These are phyloP conservation scores for Phymastichus coffea DNA, from an alignment of 1,140 invertebrate genomes.

Conservation along the genomic window DNA sequence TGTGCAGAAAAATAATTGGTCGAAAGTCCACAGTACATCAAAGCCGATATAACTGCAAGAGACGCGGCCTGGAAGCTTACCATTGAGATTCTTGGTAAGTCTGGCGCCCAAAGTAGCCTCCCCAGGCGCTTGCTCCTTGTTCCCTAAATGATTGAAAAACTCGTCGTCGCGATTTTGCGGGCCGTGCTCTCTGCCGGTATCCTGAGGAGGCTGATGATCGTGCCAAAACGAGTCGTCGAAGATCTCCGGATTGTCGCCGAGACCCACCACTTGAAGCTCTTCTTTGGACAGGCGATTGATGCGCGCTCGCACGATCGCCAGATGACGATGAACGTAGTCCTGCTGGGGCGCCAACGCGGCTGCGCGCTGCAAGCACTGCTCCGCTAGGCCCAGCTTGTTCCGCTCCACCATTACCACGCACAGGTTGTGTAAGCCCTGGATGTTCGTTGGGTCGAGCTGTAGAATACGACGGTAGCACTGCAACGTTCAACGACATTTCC, in stretches of 20 bases:
- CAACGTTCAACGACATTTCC: not conserved
- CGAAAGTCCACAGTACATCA: too few species aligned
- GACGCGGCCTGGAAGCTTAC: too few species aligned
- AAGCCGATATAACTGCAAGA: too few species aligned
- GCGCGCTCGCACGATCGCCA: conserved; percentile 80
- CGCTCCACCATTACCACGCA: conserved; percentile 94
- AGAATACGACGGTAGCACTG: conserved; percentile 90
- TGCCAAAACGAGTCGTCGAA: conserved; percentile 49
- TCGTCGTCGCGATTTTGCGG: too few species aligned
- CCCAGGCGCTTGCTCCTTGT: conserved; percentile 33
- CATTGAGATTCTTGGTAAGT: too few species aligned
- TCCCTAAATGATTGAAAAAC: conserved; percentile 43
- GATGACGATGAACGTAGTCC: conserved; percentile 86
- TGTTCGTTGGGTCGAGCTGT: conserved; percentile 84
- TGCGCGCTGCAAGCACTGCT: conserved; percentile 79
- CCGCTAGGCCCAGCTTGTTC: conserved; percentile 78
- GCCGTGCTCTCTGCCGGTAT: conserved; percentile 16
- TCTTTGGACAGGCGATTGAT: conserved; percentile 52
- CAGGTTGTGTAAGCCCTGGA: conserved; percentile 93
- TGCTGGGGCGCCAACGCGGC: conserved; percentile 80
- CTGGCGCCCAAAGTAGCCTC: too few species aligned
- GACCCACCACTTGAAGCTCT: conserved; percentile 28
- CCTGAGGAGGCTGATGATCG: conserved; percentile 9
- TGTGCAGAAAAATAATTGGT: too few species aligned
- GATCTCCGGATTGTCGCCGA: conserved; percentile 40